Base-by-base conservation (phyloP, 2,113 vertebrate species). In the Xenopus borealis region DNA sequence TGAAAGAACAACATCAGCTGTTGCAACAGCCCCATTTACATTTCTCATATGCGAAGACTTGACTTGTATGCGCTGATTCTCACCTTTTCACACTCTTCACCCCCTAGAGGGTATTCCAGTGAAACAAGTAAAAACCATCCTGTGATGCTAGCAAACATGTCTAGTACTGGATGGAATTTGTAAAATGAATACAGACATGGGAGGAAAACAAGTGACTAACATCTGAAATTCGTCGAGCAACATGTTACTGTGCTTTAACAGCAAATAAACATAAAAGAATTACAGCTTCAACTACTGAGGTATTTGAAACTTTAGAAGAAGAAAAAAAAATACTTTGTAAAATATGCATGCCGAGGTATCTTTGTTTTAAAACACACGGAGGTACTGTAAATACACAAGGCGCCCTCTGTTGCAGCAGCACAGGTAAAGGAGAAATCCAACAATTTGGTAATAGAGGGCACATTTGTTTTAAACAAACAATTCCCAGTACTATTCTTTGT, bases 401-500 rank as follows among this genome's bases (percentile, higher is more conserved):
- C 80, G 81, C 83, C 87, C 87, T 88, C 89, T 89, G 88, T 75
- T 89, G 88, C 89, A 92, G 86, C 85, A 88, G 88, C 88, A 89
- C 86, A 13, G 74, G 27, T 46, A 70, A 55, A 63, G 10, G 47
- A 53, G 47, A 68, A 77, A 69, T 69, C 68, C 14, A 55, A n/a
- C 52, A 69, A 68, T 68, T 75, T 75, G 72, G 72, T 75, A 69
- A 62, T 40, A 69, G 65, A 75, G 73, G 73, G 62, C 55, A 68
- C 40, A 67, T 58, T n/a, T 69, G 73, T 75, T 69, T 69, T 52
- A 11, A 57, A 57, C 50, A 57, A 69, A 40, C 1, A 81, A 83
- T n/a, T n/a, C 53, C 16, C 53, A 55, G 53, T 55, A 55, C 53
- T n/a, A 7, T 55, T 55, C 14, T n/a, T 12, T 55, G 17, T n/a